Evolutionary conservation across 2,113 vertebrate species (phyloP), one percentile per base, ranked within the genome.

Genomic region (Silurus glanis): DNA sequence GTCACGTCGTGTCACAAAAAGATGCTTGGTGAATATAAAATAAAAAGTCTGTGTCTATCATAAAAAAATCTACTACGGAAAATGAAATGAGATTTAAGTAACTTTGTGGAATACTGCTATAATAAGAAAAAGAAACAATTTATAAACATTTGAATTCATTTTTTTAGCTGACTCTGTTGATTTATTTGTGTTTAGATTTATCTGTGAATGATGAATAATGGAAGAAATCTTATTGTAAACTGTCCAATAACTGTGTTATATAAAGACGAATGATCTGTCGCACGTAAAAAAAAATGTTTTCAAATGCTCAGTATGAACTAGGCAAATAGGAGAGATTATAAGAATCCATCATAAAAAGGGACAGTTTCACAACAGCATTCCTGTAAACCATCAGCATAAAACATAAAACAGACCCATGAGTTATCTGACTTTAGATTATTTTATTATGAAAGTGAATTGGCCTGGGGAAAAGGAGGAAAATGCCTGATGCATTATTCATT

Each of bases 341-440:
- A 81, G 45, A 83, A 83, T 21, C 53, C 53, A 6, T 72, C 53
- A 71, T 7, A 28, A 37, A 13, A 55, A 83, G 23, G 25, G 4
- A 53, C 14, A 2, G 51, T 83, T 83, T 72, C 82, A 72, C 66
- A 72, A 83, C 66, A 83, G 12, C 66, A 45, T 83, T 88, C 72
- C 83, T 85, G 87, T 84, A 88, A 88, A 72, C 76, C 84, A 85
- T 83, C 37, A 76, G 61, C 66, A 85, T 75, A 74, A 85, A 85
- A 83, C 62, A 78, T 85, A 78, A 59, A 80, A 45, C 55, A 12
- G 61, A 85, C 71, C 76, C 62, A 51, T 25, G 17, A 55, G 37
- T 83, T 88, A 85, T 88, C 87, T 85, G 72, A 75, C 64, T 88
- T 59, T 37, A 64, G 78, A 55, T 88, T 79, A 37, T 37, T 71